phyloP scores from a whole-genome alignment of 2,888 invertebrate species.

The Eristalinus aeneus region DNA sequence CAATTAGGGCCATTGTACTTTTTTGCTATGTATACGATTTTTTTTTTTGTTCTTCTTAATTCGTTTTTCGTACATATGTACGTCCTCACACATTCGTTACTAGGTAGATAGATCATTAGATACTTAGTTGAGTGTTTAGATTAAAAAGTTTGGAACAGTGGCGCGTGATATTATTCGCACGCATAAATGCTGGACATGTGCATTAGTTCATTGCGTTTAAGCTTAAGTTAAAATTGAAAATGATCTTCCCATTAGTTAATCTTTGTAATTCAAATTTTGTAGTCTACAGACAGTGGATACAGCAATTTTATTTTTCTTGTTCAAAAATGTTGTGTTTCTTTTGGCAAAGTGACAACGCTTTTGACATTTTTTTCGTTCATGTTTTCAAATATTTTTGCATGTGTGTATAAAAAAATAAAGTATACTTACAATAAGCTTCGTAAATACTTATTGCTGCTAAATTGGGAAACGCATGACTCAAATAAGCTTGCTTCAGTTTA shows the following conservation, averaged over 20 bases:
- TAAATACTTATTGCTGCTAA: background rate
- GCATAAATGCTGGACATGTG: too few relatives aligned
- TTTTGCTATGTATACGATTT: constrained; percentile 38
- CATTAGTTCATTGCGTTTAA: too few relatives aligned
- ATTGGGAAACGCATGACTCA: background rate
- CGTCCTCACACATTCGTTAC: constrained; percentile 36
- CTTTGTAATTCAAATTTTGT: background rate
- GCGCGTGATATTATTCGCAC: constrained; percentile 37
- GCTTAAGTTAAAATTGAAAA: too few relatives aligned
- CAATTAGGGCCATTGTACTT: constrained; percentile 71
- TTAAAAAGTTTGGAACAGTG: constrained; percentile 31
- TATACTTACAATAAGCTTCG: background rate
- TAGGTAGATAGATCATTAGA: constrained; percentile 53
- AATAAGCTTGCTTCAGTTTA: background rate
- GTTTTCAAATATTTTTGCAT: background rate
- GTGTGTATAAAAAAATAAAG: background rate
- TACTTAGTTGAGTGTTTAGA: constrained; percentile 46
- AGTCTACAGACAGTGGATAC: background rate
- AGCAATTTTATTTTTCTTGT: background rate
- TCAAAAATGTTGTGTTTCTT: background rate
- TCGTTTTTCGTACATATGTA: constrained; percentile 31
- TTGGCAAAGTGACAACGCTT: background rate
- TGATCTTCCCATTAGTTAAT: too few relatives aligned
- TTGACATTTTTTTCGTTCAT: background rate
- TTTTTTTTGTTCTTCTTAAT: constrained; percentile 34